These are phyloP conservation scores for Epizoanthus illoricatus DNA, from an alignment of 92 coral and sea anemone species.

Conservation along the genomic window DNA sequence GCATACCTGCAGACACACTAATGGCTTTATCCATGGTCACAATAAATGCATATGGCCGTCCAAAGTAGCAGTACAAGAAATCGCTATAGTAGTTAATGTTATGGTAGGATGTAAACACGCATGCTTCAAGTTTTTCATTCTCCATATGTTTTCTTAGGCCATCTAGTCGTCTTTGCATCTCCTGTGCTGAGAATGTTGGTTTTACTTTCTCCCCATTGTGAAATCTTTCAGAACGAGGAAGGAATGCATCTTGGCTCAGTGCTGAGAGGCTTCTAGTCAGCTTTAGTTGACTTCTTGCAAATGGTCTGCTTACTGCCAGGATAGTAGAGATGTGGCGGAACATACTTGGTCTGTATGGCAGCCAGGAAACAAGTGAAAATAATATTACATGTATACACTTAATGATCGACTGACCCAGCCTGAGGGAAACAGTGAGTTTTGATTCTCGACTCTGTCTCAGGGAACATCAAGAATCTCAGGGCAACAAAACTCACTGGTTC, in stretches of 20 bases:
- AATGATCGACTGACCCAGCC: too few species aligned
- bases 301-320: neutral
- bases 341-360: slow-evolving; percentile 2
- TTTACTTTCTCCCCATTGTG: slow-evolving; percentile 82
- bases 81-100: slow-evolving; percentile 83
- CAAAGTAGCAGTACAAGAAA: slow-evolving; percentile 77
- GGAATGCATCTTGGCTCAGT: slow-evolving; percentile 18
- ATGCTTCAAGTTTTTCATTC: slow-evolving; percentile 74
- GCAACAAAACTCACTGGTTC: too few species aligned
- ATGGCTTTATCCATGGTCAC: slow-evolving; percentile 75
- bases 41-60: slow-evolving; percentile 74
- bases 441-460: too few species aligned
- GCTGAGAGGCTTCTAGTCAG: slow-evolving; percentile 8
- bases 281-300: neutral
- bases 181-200: slow-evolving; percentile 76
- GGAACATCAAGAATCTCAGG: too few species aligned
- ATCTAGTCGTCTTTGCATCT: slow-evolving; percentile 78
- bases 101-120: slow-evolving; percentile 89
- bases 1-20: slow-evolving; percentile 85
- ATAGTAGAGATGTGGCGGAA: slow-evolving; percentile 12
- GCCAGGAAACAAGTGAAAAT: too few species aligned
- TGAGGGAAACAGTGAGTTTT: too few species aligned
- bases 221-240: slow-evolving; percentile 55
- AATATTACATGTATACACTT: too few species aligned
- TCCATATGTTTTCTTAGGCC: slow-evolving; percentile 83